phyloP scores from a whole-genome alignment of 2,113 vertebrate species.

The Oxygymnocypris stewartii region DNA sequence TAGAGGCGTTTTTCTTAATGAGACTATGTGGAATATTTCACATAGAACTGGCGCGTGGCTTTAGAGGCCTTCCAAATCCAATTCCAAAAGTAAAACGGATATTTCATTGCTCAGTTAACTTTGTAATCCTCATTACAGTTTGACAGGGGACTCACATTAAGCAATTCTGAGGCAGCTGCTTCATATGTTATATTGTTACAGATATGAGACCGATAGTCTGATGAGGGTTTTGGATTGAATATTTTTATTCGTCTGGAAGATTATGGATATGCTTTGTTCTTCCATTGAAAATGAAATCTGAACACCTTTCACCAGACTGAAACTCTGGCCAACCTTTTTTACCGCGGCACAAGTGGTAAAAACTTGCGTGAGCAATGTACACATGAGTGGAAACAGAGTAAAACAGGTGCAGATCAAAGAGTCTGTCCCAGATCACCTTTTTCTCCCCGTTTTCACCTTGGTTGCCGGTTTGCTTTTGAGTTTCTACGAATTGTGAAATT shows the following conservation, averaged over 20 bases:
- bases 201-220: not conserved
- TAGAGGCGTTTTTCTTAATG: not conserved
- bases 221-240: not conserved
- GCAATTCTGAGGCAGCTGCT: not conserved
- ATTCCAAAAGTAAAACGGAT: not conserved
- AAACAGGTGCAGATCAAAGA: constrained; percentile 38
- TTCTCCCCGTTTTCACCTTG: constrained; percentile 6
- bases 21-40: not conserved
- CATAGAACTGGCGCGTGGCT: not conserved
- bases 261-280: not conserved
- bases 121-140: not conserved
- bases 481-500: constrained; percentile 21
- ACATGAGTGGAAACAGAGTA: not conserved
- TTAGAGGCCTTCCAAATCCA: not conserved
- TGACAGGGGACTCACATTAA: constrained; percentile 6
- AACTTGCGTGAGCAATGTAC: not conserved
- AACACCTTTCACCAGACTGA: not conserved
- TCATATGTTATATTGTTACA: not conserved
- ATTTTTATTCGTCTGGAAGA: not conserved
- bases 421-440: not conserved
- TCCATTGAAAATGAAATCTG: not conserved
- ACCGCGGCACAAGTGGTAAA: not conserved
- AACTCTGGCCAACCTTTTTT: not conserved
- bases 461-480: constrained; percentile 15
- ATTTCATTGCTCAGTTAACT: not conserved